Conservation (phyloP, 2,113 vertebrate genomes). For the Heterocephalus glaber region DNA sequence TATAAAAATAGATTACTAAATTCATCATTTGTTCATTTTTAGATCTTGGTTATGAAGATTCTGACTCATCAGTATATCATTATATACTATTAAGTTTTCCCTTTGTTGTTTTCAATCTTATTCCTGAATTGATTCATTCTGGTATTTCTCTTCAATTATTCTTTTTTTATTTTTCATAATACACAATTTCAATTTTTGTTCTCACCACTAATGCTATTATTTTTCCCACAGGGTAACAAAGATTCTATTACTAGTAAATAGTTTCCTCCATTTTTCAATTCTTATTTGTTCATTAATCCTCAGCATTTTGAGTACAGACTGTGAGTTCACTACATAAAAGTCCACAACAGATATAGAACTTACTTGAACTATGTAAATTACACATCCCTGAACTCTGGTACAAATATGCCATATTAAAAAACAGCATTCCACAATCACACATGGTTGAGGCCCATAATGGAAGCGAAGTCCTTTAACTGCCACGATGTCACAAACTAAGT, state of each 20-base stretch:
- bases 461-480: background rate
- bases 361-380: conserved; percentile 31
- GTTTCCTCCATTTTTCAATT: conserved; percentile 69
- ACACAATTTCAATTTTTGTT: conserved; percentile 65
- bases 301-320: conserved; percentile 66
- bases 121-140: conserved; percentile 45
- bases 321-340: conserved; percentile 56
- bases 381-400: background rate
- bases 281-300: conserved; percentile 36
- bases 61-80: conserved; percentile 58
- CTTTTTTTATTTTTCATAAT: conserved; percentile 76
- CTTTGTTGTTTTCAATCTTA: conserved; percentile 53
- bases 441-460: background rate
- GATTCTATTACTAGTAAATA: conserved; percentile 60
- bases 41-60: conserved; percentile 60
- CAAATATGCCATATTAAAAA: background rate
- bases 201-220: conserved; percentile 56
- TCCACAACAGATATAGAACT: conserved; percentile 48
- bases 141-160: conserved; percentile 71
- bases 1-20: conserved; percentile 77
- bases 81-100: conserved; percentile 30
- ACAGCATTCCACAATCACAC: background rate
- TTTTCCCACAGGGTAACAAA: conserved; percentile 68
- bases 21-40: conserved; percentile 76
- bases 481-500: background rate